phyloP scores from a whole-genome alignment of 2,797 vertebrate genomes.

The Champsocephalus esox region DNA sequence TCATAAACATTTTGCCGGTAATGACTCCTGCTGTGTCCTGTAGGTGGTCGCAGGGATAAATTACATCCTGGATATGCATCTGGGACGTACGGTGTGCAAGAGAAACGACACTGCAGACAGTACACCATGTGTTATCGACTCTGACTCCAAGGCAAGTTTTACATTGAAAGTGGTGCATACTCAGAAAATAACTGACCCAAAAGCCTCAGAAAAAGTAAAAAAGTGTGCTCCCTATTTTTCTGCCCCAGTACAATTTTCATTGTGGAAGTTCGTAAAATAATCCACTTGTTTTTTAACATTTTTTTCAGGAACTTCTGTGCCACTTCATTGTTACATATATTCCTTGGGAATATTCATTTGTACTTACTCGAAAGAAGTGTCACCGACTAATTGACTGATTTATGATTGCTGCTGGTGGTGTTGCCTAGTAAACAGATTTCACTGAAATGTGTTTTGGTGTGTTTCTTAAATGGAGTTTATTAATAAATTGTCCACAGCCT shows the following conservation, averaged over 20 bases:
- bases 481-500: conserved; percentile 17
- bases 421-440: conserved; percentile 38
- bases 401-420: conserved; percentile 8
- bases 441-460: conserved; percentile 10
- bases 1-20: neutral
- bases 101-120: neutral
- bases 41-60: conserved; percentile 63
- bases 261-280: neutral
- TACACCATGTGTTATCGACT: conserved; percentile 14
- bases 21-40: neutral
- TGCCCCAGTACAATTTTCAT: neutral
- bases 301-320: conserved; percentile 61
- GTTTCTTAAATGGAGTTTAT: conserved; percentile 4
- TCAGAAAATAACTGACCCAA: neutral
- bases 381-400: conserved; percentile 1
- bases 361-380: conserved; percentile 44
- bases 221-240: neutral
- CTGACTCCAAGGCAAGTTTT: conserved; percentile 51
- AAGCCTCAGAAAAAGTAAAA: neutral
- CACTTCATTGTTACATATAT: conserved; percentile 52
- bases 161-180: neutral
- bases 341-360: conserved; percentile 31
- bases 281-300: conserved; percentile 9
- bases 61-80: conserved; percentile 56
- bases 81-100: conserved; percentile 40